phyloP scores from a whole-genome alignment of 2,888 invertebrate species.

The Schizaphis graminum region DNA sequence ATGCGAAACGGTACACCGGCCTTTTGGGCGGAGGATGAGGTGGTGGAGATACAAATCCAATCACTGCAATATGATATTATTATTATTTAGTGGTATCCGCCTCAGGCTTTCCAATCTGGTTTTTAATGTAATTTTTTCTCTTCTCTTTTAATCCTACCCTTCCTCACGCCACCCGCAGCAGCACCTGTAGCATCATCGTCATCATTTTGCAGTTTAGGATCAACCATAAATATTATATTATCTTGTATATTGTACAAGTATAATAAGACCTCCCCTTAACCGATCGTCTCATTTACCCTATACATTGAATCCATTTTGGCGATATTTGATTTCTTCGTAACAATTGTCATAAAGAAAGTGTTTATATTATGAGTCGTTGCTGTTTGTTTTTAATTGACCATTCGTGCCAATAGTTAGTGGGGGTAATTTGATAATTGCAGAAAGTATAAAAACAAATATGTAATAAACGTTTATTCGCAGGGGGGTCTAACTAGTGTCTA shows the following conservation, averaged over 20 bases:
- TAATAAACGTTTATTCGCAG: too few relatives aligned
- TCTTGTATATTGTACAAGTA: neutral
- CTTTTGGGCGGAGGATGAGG: conserved; percentile 56
- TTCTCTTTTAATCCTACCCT: neutral
- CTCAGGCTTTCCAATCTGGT: conserved; percentile 62
- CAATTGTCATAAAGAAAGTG: neutral
- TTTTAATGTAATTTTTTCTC: conserved; percentile 50
- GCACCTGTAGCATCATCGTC: neutral
- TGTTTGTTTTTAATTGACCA: neutral
- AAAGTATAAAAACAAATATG: neutral
- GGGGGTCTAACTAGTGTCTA: neutral
- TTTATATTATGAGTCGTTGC: neutral
- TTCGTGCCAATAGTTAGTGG: too few relatives aligned
- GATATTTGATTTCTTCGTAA: neutral
- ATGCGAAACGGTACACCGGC: conserved; percentile 64
- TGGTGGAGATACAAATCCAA: conserved; percentile 58
- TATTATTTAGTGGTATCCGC: conserved; percentile 61
- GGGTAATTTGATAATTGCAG: neutral
- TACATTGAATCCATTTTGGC: neutral
- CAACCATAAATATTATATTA: neutral
- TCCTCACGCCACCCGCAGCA: conserved; percentile 1
- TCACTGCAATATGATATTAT: conserved; percentile 63
- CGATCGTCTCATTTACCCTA: neutral
- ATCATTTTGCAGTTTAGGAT: conserved; percentile 31
- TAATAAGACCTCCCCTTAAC: neutral